phyloP scores from a whole-genome alignment of 2,113 vertebrate genomes.

The Scolopax mira region DNA sequence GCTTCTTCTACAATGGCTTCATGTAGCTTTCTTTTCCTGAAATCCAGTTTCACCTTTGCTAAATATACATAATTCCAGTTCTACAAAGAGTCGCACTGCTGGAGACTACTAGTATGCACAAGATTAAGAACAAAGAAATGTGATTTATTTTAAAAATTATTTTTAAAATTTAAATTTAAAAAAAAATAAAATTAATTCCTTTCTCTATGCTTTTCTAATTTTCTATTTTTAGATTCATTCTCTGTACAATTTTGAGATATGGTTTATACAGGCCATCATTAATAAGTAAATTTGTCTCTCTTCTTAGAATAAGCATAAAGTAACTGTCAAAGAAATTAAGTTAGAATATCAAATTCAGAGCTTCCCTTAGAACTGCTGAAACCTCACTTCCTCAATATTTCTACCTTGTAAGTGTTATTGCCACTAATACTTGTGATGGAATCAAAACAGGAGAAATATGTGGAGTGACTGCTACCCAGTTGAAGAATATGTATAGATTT shows the following conservation, averaged over 20 bases:
- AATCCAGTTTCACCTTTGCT: neutral
- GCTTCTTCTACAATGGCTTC: neutral
- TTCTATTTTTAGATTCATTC: neutral
- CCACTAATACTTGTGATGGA: neutral
- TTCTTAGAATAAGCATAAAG: neutral
- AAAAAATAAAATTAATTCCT: neutral
- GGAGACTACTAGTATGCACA: neutral
- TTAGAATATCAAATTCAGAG: neutral
- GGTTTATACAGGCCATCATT: neutral
- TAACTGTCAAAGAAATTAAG: neutral
- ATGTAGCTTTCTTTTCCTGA: neutral
- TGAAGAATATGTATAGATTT: neutral
- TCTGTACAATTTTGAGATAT: neutral
- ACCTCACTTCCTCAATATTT: neutral
- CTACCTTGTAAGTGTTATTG: neutral
- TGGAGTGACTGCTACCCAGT: neutral
- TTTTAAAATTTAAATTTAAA: neutral
- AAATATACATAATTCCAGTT: neutral
- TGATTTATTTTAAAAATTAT: no score
- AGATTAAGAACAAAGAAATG: neutral
- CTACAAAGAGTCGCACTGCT: neutral
- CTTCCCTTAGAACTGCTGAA: neutral
- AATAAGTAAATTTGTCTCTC: neutral
- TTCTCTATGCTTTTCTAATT: neutral
- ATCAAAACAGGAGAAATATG: neutral